Base-by-base conservation (phyloP, 1,140 invertebrate genomes). In the Leptinotarsa defecta region DNA sequence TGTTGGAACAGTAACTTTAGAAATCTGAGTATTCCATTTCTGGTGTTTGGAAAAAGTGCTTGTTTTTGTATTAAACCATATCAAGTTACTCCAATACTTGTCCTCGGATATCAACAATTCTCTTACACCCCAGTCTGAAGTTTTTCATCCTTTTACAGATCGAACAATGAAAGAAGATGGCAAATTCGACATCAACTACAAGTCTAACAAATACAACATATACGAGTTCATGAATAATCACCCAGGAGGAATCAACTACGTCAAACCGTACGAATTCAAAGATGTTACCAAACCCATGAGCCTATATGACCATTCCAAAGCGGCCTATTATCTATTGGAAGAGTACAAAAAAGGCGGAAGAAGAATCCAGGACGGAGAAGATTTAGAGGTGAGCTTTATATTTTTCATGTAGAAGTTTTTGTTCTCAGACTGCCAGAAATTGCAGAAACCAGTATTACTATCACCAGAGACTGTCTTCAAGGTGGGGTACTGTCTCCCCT, bases 301-400 rank as follows among this genome's bases (percentile, higher is more conserved):
- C 24, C 80, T 87, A 27, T 88, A 87, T 20, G 85, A 88, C 11
- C 91, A 92, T 80, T 91, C 91, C 57, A 83, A 84, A 19, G 88
- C 88, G 65, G 91, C 91, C 1, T 89, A 89, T 76, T 90, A 91
- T 77, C 85, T 92, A 79, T 85, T 92, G 68, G 84, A 88, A 73
- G 91, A 92, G 77, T 91, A 89, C 73, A 86, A 86, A 81, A 73
- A 86, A 19, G 80, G 79, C 70, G 79, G 84, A 65, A 62, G 83
- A 69, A 78, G 83, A 63, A 77, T 64, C 63, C 71, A 74, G n/a
- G 65, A 76, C 11, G 73, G 80, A 17, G 85, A 86, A 19, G 87
- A 89, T 73, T 83, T 88, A 71, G 88, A 89, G 83, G 88, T 89
- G 80, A 85, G 34, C 34, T 43, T 43, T 3, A 0, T 43, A 43